Base-by-base conservation (phyloP, 1,140 invertebrate species). In the Drosophila seguyi region DNA sequence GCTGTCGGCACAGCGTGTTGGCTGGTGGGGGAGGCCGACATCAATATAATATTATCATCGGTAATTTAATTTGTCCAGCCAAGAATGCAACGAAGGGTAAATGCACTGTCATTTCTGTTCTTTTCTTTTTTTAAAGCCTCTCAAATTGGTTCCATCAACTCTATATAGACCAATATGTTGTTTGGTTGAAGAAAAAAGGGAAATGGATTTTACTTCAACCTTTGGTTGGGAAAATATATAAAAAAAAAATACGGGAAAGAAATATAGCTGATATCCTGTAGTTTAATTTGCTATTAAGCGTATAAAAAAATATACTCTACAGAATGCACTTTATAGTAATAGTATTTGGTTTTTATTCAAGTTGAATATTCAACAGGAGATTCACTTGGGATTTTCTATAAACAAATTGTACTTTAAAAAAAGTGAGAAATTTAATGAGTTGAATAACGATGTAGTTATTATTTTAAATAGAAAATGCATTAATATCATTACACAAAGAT, bases 31-130 rank as follows among this genome's bases (percentile, higher is more conserved):
- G 6, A 20, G 29, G 8, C 11, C 45, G 25, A 74, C 74, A 74
- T 75, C 72, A 75, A 74, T 75, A 75, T 22, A 50, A 47, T 47
- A 75, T 62, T 75, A 61, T 75, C 31, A 47, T 44, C 36, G 20
- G 55, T 34, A 74, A 74, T 74, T 73, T 36, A 73, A 73, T 74
- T 74, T 52, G 31, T 29, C 11, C 36, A 7, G 44, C 55, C n/a
- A 29, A 44, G 41, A 74, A 52, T 63, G 69, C 58, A 75, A 22
- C 68, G 65, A 27, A 72, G 18, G 36, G 50, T 25, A 69, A 57
- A 69, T 57, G 50, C 34, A 66, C 25, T 57, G 20, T 6, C 14
- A 20, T 27, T n/a, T 36, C 42, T 31, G 29, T n/a, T n/a, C n/a
- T n/a, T n/a, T 31, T 2, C 14, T 0, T 38, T 56, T 42, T 57